These are phyloP conservation scores for Limnephilus marmoratus DNA, from an alignment of 2,888 invertebrate genomes.

Conservation along the genomic window DNA sequence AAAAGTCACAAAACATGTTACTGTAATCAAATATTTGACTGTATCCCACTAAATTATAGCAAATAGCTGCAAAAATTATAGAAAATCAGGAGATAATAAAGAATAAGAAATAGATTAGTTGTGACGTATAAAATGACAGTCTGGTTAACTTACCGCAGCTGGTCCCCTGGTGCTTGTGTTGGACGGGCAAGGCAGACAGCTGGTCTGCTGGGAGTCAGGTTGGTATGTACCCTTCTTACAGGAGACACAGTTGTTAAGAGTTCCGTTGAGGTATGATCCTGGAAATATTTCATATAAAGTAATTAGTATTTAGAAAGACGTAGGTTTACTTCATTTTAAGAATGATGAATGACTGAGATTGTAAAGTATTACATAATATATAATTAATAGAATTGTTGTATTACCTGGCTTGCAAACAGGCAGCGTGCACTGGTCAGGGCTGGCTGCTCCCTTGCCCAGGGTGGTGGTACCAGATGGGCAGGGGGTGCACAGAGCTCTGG, in stretches of 20 bases:
- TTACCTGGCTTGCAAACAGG: conserved; percentile 89
- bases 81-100: not conserved
- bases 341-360: not conserved
- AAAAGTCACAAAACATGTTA: not conserved
- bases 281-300: conserved; percentile 65
- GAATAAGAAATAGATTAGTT: not conserved
- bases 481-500: conserved; percentile 90
- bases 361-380: too few species aligned
- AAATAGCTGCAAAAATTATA: too few species aligned
- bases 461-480: conserved; percentile 96
- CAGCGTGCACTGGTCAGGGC: conserved; percentile 93
- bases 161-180: conserved; percentile 92
- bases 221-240: conserved; percentile 96
- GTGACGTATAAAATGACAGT: not conserved
- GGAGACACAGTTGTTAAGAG: conserved; percentile 89
- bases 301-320: not conserved
- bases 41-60: not conserved
- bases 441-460: conserved; percentile 88
- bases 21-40: not conserved
- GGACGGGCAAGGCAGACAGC: conserved; percentile 91
- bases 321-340: not conserved
- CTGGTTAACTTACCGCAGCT: conserved; percentile 83
- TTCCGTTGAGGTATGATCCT: conserved; percentile 91
- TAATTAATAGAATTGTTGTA: not conserved
- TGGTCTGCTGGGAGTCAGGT: conserved; percentile 90